Conservation (phyloP, 2,888 invertebrate species). For the Oscheius sp. region DNA sequence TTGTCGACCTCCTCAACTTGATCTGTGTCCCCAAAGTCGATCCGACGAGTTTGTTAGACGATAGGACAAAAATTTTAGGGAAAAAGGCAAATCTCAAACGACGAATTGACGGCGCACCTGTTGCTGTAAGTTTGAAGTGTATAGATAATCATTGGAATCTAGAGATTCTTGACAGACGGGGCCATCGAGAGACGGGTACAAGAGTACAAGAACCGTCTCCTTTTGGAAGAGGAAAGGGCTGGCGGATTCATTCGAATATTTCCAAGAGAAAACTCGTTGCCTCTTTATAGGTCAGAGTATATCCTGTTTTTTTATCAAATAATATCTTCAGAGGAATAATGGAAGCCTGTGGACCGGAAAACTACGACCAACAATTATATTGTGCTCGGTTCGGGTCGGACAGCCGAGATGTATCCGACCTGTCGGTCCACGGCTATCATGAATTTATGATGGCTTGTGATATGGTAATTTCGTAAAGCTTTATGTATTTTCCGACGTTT, state of each 20-base stretch:
- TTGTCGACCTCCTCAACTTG: constrained; percentile 90
- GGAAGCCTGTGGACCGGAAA: constrained; percentile 63
- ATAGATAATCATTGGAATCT: constrained; percentile 14
- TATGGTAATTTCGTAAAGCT: constrained; percentile 35
- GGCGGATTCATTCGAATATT: constrained; percentile 70
- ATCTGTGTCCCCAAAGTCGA: constrained; percentile 81
- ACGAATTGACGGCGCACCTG: constrained; percentile 28
- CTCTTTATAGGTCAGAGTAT: constrained; percentile 55
- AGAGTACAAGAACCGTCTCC: constrained; percentile 37
- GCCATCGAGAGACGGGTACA: constrained; percentile 42
- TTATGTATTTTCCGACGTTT: constrained; percentile 26
- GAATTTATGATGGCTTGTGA: constrained; percentile 41
- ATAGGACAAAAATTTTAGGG: constrained; percentile 23
- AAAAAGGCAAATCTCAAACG: constrained; percentile 4
- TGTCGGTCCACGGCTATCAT: constrained; percentile 46
- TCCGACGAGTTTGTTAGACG: constrained; percentile 38
- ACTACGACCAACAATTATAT: constrained; percentile 62
- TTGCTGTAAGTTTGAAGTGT: constrained; percentile 34
- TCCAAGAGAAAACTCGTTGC: constrained; percentile 60
- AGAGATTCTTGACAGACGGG: constrained; percentile 38
- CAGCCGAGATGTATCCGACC: constrained; percentile 20
- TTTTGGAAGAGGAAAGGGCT: constrained; percentile 51
- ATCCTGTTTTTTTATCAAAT: neutral
- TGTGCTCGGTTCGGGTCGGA: constrained; percentile 34
- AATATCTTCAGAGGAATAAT: constrained; percentile 45